Conservation (phyloP, 2,113 vertebrate species). For the Potamarius usumacintae region DNA sequence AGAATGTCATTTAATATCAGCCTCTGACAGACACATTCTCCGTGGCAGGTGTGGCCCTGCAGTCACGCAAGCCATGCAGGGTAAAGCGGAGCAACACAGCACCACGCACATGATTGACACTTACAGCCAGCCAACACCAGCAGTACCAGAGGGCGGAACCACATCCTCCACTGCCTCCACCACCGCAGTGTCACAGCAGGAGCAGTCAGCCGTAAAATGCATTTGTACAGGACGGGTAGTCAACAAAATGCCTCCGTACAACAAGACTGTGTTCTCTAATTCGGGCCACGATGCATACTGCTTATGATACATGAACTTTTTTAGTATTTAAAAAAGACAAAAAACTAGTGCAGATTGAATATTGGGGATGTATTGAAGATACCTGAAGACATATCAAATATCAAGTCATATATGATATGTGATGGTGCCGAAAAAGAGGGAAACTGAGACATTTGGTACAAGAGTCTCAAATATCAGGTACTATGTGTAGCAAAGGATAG, state of each 20-base stretch:
- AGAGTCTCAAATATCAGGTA: neutral
- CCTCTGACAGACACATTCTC: constrained; percentile 60
- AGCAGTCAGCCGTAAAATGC: constrained; percentile 27
- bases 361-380: neutral
- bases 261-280: neutral
- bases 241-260: constrained; percentile 10
- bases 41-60: constrained; percentile 73
- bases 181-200: constrained; percentile 22
- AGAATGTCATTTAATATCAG: constrained; percentile 71
- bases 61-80: constrained; percentile 60
- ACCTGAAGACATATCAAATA: neutral
- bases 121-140: constrained; percentile 37
- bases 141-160: constrained; percentile 37
- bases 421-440: neutral
- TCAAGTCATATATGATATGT: neutral
- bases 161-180: constrained; percentile 13
- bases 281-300: neutral
- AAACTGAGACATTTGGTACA: neutral
- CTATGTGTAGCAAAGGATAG: neutral
- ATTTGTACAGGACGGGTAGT: constrained; percentile 13
- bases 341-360: neutral
- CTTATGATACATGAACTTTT: neutral
- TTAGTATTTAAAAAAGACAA: neutral
- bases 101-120: constrained; percentile 53
- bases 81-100: constrained; percentile 53